Evolutionary conservation across 2,113 vertebrate genomes (phyloP), one percentile per base, ranked within the genome.

Genomic region (Thunnus maccoyii): DNA sequence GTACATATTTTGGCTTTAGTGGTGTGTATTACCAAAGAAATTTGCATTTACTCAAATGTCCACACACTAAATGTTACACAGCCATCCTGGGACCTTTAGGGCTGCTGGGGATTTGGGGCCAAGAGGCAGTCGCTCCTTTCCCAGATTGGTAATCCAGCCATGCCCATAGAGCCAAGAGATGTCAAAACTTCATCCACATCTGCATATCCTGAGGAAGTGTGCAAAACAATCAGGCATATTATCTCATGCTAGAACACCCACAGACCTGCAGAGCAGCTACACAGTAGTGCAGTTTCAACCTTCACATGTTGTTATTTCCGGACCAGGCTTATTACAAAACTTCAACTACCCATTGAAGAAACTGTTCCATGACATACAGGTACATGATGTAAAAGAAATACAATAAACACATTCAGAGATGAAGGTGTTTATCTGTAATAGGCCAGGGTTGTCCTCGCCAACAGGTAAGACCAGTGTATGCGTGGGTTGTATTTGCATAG

Each of bases 401-500:
- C 67, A 76, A 66, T 48, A 62, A 68, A 64, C 14, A 48, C 54
- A 72, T 16, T 54, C 30, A 50, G 51, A 14, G 12, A 16, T 68
- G 65, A 27, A 6, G 14, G 8, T 62, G 48, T 71, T 79, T 48
- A 58, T 58, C 68, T n/a, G 18, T 30, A 44, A 76, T 11, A 65
- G 14, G 48, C 14, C 9, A 41, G 48, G 30, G 18, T 52, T 41
- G 22, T 67, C 52, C 47, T 15, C 58, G 50, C 52, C 65, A 71
- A 67, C 74, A 82, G 77, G 68, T 73, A 50, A 58, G 58, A 46
- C 3, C 18, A 32, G 47, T 61, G 44, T 61, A 65, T 22, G 50
- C 50, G 78, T 27, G 55, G 67, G 56, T 2, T 64, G 56, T 1
- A 88, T 92, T 92, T 92, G 91, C 91, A 90, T 92, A 79, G 11